Base-by-base conservation (phyloP, 2,797 vertebrate species). In the Rachycentron canadum region DNA sequence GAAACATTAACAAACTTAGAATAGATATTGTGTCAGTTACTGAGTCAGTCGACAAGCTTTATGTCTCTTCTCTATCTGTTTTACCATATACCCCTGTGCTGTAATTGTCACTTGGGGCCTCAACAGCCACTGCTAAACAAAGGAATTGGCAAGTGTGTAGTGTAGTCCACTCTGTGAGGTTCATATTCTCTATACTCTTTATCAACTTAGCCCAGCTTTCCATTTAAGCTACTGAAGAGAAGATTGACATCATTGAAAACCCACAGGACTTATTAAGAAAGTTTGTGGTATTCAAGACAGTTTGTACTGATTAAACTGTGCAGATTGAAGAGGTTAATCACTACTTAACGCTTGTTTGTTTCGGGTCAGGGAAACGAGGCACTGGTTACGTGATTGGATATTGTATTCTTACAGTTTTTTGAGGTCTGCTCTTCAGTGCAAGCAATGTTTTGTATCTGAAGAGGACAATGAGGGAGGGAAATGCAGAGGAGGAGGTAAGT, bases 381-480 rank as follows among this genome's bases (percentile, higher is more conserved):
- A 7, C 26, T 28, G 26, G 12, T 64, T 28, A 40, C 50, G 34
- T 40, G 47, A 30, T 30, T 19, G 7, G 0, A 9, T 66, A 63
- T 16, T 66, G 63, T 30, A 28, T 52, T 70, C 52, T 66, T 36
- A 25, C 32, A 36, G 32, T 32, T 69, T 63, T n/a, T 60, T 73
- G 34, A 28, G 23, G 69, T 61, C 13, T 8, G 26, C 4, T 36
- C 52, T 19, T 16, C 8, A 16, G 55, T 2, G 0, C n/a, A 7
- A 32, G 17, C n/a, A n/a, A 7, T 43, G 43, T 36, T 56, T 47
- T 34, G 7, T 57, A 23, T 26, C 34, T 65, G 40, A 23, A 58
- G n/a, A 26, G 41, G 21, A 49, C 30, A 43, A 3, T 1, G 64
- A 16, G 45, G 55, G 19, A 41, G 7, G 40, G 47, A 60, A 49